phyloP scores from a whole-genome alignment of 2,797 vertebrate species.

The Siniperca obscura region DNA sequence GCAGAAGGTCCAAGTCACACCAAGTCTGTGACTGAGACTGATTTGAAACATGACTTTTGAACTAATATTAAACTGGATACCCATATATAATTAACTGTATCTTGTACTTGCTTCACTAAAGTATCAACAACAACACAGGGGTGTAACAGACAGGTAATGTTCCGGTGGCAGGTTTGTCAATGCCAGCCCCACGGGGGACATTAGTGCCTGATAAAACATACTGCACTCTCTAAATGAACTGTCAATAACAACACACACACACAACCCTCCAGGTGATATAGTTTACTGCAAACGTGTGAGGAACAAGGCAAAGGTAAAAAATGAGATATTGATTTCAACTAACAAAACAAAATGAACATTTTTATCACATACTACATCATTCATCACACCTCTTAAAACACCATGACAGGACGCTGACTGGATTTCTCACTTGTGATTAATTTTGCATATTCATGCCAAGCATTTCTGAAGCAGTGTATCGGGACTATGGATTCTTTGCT shows the following conservation, averaged over 20 bases:
- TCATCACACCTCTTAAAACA: constrained; percentile 35
- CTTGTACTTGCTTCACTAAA: constrained; percentile 7
- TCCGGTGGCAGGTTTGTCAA: constrained; percentile 27
- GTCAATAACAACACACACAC: constrained; percentile 14
- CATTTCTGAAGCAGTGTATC: neutral
- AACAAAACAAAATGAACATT: constrained; percentile 26
- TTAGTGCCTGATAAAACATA: constrained; percentile 25
- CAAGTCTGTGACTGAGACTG: constrained; percentile 1
- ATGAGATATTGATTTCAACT: constrained; percentile 23
- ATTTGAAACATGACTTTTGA: neutral
- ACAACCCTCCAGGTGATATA: constrained; percentile 1
- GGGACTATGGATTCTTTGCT: neutral
- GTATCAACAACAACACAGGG: neutral
- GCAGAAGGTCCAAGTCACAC: constrained; percentile 10
- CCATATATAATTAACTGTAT: neutral
- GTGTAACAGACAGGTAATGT: constrained; percentile 28
- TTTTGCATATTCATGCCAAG: constrained; percentile 22
- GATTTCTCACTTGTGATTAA: constrained; percentile 22
- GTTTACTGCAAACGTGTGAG: neutral
- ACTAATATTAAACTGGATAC: constrained; percentile 17
- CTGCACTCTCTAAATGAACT: constrained; percentile 25
- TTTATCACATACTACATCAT: neutral
- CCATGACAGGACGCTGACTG: constrained; percentile 6
- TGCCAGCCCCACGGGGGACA: constrained; percentile 16
- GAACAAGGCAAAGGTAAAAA: neutral